phyloP scores from a whole-genome alignment of 2,888 invertebrate genomes.

The Cheilosia variabilis region DNA sequence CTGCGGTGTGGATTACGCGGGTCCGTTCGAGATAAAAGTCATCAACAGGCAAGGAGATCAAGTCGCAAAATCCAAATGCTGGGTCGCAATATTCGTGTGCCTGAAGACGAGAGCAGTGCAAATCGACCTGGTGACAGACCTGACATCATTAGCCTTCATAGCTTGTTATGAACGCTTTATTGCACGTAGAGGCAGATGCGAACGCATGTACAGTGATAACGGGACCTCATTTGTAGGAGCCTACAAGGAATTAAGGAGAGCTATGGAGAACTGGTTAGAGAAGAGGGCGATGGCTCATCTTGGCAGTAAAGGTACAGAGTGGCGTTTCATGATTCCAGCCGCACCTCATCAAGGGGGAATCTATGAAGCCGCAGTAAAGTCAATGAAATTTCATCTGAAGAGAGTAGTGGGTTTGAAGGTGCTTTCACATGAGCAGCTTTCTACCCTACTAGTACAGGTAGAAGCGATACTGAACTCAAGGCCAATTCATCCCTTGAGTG shows the following conservation, averaged over 20 bases:
- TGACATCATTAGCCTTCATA: no score
- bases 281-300: no score
- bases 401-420: neutral
- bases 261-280: no score
- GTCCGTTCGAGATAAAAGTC: constrained; percentile 38
- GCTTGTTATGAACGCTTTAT: no score
- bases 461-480: constrained; percentile 58
- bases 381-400: no score
- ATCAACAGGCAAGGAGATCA: constrained; percentile 26
- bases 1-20: constrained; percentile 41
- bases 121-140: no score
- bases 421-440: constrained; percentile 32
- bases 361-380: no score
- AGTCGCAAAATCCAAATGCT: no score
- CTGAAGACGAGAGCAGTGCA: no score
- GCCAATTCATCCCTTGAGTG: constrained; percentile 44
- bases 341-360: no score
- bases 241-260: neutral
- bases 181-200: constrained; percentile 63
- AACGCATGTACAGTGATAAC: constrained; percentile 53
- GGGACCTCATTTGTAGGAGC: constrained; percentile 32
- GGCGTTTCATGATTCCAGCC: neutral
- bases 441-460: constrained; percentile 16
- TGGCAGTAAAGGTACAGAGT: constrained; percentile 34
- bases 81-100: no score